Conservation (phyloP, 2,888 invertebrate species). For the Drosophila mettleri region DNA sequence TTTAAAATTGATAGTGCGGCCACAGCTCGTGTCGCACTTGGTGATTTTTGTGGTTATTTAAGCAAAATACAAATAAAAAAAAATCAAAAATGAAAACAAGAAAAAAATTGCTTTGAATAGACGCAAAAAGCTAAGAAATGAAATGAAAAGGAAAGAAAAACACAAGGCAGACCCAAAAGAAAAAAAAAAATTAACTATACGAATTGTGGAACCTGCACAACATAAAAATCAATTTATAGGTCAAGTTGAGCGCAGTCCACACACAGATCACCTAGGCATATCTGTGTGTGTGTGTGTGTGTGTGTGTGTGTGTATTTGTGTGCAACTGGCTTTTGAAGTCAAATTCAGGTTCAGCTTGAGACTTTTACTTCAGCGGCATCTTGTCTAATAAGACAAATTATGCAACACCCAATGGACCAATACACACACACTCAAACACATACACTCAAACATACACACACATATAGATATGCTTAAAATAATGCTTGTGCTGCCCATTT, state of each 20-base stretch:
- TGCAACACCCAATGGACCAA: slow-evolving; percentile 59
- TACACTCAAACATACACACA: slow-evolving; percentile 8
- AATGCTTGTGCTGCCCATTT: slow-evolving; percentile 39
- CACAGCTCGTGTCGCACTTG: slow-evolving; percentile 48
- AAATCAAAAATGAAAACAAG: slow-evolving; percentile 14
- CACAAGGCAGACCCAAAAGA: too few relatives aligned
- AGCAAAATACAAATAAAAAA: slow-evolving; percentile 34
- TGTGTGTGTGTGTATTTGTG: slow-evolving; percentile 8
- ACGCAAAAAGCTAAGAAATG: slow-evolving; percentile 42
- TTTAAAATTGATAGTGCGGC: slow-evolving; percentile 39
- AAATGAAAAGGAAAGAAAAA: slow-evolving; percentile 22
- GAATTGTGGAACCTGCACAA: slow-evolving; percentile 76
- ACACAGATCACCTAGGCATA: slow-evolving; percentile 1
- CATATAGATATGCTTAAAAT: slow-evolving; percentile 7
- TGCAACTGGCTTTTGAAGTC: slow-evolving; percentile 57
- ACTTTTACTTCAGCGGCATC: slow-evolving; percentile 73
- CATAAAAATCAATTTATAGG: slow-evolving; percentile 80
- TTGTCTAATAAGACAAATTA: slow-evolving; percentile 72
- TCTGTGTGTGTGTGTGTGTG: slow-evolving; percentile 6
- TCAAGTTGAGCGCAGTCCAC: slow-evolving; percentile 78
- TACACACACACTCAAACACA: slow-evolving; percentile 15
- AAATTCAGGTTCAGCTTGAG: slow-evolving; percentile 72
- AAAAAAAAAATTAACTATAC: too few relatives aligned
- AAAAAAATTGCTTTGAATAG: slow-evolving; percentile 51
- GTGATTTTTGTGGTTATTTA: slow-evolving; percentile 54